Base-by-base conservation (phyloP, 2,113 vertebrate genomes). In the Ictalurus punctatus region DNA sequence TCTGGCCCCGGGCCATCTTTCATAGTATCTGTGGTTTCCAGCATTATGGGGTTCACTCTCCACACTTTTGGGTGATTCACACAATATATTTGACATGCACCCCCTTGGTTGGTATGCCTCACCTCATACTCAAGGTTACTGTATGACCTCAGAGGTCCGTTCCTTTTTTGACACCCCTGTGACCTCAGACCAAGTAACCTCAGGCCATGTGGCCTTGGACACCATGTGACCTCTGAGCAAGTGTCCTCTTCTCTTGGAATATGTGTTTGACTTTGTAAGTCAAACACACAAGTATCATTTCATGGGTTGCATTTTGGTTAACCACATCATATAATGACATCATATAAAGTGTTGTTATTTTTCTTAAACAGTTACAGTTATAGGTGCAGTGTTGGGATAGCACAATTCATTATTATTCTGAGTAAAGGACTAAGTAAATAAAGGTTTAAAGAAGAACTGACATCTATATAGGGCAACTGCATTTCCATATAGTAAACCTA, bases 321-420 rank as follows among this genome's bases (percentile, higher is more conserved):
- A 16, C 67, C 12, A 56, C 54, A 56, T 56, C 54, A 56, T 56
- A 14, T 56, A 56, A 56, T 56, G 54, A 14, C 54, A 56, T 14
- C 54, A 76, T 76, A 76, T 4, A 5, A 44, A 76, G 71, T 74
- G 34, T 40, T 71, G n/a, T 7, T 17, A 19, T 37, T 37, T 71
- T 67, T 7, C 6, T 19, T 37, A 73, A 67, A 67, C 65, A 67
- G 9, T 71, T n/a, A 48, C 89, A 90, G 84, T 76, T 81, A 25
- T 79, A 90, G 90, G 92, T 80, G 74, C 86, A 87, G 88, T 84
- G 84, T 84, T 87, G 86, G 85, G 84, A 86, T 89, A 69, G 89
- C 79, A 83, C 2, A 84, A 78, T 65, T 67, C 59, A 59, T 82
- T 40, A 59, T 56, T 82, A 81, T 61, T 84, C 40, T 69, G 54